Base-by-base conservation (phyloP, 2,888 invertebrate genomes). In the Agrypnus murinus region DNA sequence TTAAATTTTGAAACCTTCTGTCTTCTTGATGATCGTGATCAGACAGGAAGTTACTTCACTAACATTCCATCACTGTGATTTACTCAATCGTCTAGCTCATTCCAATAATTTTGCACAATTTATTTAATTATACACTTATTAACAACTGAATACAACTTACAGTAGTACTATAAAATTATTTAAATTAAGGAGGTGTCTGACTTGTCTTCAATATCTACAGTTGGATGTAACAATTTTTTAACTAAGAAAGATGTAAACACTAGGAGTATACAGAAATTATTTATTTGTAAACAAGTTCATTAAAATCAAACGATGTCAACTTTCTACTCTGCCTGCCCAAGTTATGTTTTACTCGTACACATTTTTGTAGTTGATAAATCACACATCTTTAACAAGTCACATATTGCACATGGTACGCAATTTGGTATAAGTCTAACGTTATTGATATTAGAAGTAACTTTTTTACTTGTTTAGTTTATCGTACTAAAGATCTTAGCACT, bases 61-160 rank as follows among this genome's bases (percentile, higher is more conserved):
- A 19, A 19, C 46, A 46, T 46, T 46, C 46, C 46, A 46, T 15
- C n/a, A n/a, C 46, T 46, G 46, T 46, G 17, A 46, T 19, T 46
- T 17, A 19, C 46, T 19, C 40, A 12, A n/a, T 15, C 46, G 46
- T 15, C 46, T 19, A 17, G 46, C 46, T 46, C 46, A 46, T 46
- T 17, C 46, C 17, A 17, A 46, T 19, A 46, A 46, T 17, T 15
- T 46, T 46, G 14, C 46, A 19, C 46, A 46, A 46, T 46, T n/a
- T n/a, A n/a, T n/a, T n/a, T n/a, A 46, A 46, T 46, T 46, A 46
- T 46, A 17, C 10, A n/a, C n/a, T n/a, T n/a, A n/a, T n/a, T 46
- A 46, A 46, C 17, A 46, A 2, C 46, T 10, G n/a, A 15, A 7
- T 17, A 19, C 46, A 46, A 10, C 14, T 46, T 19, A n/a, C n/a